Evolutionary conservation across 2,797 vertebrate genomes (phyloP).

Genomic region (Crenuchus spilurus): DNA sequence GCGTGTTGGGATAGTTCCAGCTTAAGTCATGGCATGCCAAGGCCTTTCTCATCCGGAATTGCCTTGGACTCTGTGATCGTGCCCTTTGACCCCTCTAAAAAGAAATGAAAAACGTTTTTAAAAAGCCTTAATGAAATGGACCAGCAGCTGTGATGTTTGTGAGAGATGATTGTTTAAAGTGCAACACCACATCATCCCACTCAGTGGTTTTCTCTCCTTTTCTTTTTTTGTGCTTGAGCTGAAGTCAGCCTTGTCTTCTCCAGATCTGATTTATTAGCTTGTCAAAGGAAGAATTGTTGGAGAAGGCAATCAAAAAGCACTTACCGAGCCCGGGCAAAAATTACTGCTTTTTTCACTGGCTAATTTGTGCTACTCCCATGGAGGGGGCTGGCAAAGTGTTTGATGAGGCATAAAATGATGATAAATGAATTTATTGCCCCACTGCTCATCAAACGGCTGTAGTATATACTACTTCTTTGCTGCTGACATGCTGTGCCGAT

Average conservation of each 20-base stretch:
- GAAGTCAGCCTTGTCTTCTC: constrained; percentile 80
- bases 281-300: constrained; percentile 96
- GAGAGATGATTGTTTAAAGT: constrained; percentile 64
- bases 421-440: constrained; percentile 99
- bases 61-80: constrained; percentile 4
- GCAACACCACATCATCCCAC: constrained; percentile 75
- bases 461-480: constrained; percentile 86
- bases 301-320: constrained; percentile 99
- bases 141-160: constrained; percentile 26
- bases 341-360: constrained; percentile 97
- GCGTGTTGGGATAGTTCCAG: background rate
- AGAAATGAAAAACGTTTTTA: background rate
- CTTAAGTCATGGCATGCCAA: background rate
- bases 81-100: background rate
- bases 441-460: constrained; percentile 93
- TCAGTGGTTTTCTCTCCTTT: constrained; percentile 63
- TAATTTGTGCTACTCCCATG: constrained; percentile 99
- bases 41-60: constrained; percentile 1
- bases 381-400: constrained; percentile 98
- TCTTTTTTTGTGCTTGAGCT: constrained; percentile 70
- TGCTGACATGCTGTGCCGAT: constrained; percentile 74
- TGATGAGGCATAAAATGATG: constrained; percentile 99
- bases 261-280: constrained; percentile 99
- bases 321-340: constrained; percentile 98
- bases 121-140: background rate